Percentiles rank a stretch among this genome's conserved stretches.
These are phyloP conservation scores for Cromileptes altivelis DNA, from an alignment of 2,113 vertebrate species.

Conservation along the genomic window DNA sequence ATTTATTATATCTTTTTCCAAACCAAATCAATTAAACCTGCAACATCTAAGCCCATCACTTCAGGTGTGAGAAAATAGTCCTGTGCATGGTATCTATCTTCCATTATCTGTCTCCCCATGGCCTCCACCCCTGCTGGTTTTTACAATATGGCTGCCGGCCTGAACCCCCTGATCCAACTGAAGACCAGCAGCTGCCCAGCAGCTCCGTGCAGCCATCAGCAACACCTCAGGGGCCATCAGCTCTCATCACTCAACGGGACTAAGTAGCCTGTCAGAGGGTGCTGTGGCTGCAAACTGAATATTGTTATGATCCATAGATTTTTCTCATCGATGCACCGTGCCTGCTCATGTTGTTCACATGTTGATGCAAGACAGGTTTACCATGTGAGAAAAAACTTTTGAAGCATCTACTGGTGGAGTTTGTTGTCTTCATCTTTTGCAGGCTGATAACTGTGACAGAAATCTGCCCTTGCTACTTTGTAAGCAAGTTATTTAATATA, in stretches of 20 bases:
- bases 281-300: slow-evolving; percentile 79
- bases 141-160: slow-evolving; percentile 73
- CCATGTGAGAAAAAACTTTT: slow-evolving; percentile 7
- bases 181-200: slow-evolving; percentile 76
- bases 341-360: slow-evolving; percentile 46
- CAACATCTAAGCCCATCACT: background rate
- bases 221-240: slow-evolving; percentile 71
- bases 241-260: slow-evolving; percentile 69
- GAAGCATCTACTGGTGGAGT: background rate
- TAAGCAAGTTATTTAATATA: background rate
- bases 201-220: slow-evolving; percentile 64
- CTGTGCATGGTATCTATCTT: slow-evolving; percentile 37
- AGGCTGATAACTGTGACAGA: no score
- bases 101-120: slow-evolving; percentile 36
- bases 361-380: slow-evolving; percentile 30
- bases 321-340: slow-evolving; percentile 59
- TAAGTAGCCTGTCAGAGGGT: slow-evolving; percentile 75
- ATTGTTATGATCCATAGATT: slow-evolving; percentile 72
- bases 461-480: background rate
- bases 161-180: slow-evolving; percentile 51
- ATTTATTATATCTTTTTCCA: background rate
- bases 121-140: slow-evolving; percentile 72
- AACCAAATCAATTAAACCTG: slow-evolving; percentile 9
- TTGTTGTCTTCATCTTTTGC: no score
- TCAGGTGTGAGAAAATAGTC: slow-evolving; percentile 59